Evolutionary conservation across 1,140 invertebrate species (phyloP), one percentile per base, ranked within the genome.

Genomic region (Drosophila bocki): DNA sequence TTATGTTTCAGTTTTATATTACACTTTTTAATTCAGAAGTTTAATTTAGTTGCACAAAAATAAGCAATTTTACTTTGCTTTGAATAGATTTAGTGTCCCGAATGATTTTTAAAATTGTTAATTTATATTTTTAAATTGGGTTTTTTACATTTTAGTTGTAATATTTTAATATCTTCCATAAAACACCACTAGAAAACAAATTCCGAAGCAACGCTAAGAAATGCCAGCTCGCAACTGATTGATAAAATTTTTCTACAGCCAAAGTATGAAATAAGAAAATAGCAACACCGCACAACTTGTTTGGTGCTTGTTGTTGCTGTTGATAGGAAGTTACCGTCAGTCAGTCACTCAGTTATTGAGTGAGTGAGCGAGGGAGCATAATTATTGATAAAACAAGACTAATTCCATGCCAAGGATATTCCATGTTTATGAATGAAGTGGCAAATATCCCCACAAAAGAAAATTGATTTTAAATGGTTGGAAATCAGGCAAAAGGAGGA

Each of bases 311-410:
- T 68, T 63, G 50, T 65, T 75, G 44, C 59, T 62, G 69, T 71
- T 76, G 62, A 42, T 78, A 68, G 57, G 64, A 51, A 62, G 44
- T 17, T 60, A 60, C 60, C 35, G 60, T 64, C 57, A 65, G 53
- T 50, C 45, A 50, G 42, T 19, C 45, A 44, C 32, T 57, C 37
- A 75, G 42, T 76, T 61, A 61, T 61, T 54, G 17, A 53, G 35
- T 60, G 35, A 57, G 29, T 41, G 33, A 70, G 54, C 26, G 64
- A 37, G 69, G 17, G 17, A 82, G 51, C 84, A 92, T 92, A 92
- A 81, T 90, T 92, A 92, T 92, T 92, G 91, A 92, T 90, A 92
- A 92, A 92, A 92, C 91, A 91, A 86, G 60, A 19, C 58, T 75
- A 78, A 88, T 79, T 60, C 57, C 57, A 81, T 68, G 77, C 67